These are phyloP conservation scores for Apolygus lucorum DNA, from an alignment of 1,140 invertebrate species.

Conservation along the genomic window DNA sequence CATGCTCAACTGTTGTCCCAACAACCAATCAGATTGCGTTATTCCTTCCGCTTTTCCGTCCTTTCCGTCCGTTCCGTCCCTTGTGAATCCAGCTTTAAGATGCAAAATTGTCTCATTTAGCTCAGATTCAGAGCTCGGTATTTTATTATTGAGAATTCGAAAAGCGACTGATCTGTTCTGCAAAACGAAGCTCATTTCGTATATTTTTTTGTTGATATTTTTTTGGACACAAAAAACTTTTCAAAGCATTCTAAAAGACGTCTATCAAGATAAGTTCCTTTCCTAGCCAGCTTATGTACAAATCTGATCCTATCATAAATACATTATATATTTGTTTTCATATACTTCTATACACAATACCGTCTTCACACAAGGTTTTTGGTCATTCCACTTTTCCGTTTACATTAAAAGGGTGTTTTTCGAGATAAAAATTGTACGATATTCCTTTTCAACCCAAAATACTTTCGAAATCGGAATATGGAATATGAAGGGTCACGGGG, in stretches of 20 bases:
- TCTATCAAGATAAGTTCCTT: neutral
- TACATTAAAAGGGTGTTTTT: neutral
- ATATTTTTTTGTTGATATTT: neutral
- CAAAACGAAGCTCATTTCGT: neutral
- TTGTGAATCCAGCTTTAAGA: too few relatives aligned
- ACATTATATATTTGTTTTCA: neutral
- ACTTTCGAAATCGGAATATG: neutral
- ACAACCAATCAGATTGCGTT: too few relatives aligned
- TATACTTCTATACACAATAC: neutral
- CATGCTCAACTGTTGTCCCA: too few relatives aligned
- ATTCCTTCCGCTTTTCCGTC: too few relatives aligned
- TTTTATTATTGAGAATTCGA: neutral
- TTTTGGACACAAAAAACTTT: neutral
- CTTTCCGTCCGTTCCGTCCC: too few relatives aligned
- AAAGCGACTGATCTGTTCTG: neutral
- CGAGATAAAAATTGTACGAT: neutral
- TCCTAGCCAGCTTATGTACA: slow-evolving; percentile 4
- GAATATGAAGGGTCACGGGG: too few relatives aligned
- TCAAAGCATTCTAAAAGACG: neutral
- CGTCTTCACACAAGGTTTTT: neutral
- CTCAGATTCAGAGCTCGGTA: neutral
- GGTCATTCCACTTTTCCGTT: neutral
- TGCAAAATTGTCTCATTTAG: neutral
- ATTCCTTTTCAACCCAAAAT: neutral
- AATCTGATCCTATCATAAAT: neutral